Conservation (phyloP, 2,113 vertebrate genomes). For the Lipotes vexillifer region DNA sequence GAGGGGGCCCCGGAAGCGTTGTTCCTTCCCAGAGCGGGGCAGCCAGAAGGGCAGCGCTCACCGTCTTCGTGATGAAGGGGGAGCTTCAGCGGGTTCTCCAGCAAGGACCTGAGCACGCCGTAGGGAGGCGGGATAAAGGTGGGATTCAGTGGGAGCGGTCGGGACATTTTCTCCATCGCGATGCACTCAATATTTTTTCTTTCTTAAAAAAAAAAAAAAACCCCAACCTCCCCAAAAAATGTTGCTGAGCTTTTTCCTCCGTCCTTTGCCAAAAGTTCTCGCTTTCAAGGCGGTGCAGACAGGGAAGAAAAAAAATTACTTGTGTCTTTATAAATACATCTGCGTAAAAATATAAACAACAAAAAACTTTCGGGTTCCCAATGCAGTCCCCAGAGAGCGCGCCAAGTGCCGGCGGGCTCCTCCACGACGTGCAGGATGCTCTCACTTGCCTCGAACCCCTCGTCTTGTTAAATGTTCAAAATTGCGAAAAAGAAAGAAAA, state of each 20-base stretch:
- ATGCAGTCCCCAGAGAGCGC: conserved; percentile 22
- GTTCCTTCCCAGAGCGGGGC: conserved; percentile 24
- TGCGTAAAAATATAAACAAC: conserved; percentile 32
- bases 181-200: conserved; percentile 35
- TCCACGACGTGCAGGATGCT: conserved; percentile 46
- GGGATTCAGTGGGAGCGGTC: conserved; percentile 88
- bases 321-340: conserved; percentile 60
- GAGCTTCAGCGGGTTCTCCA: conserved; percentile 97
- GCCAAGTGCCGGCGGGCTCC: conserved; percentile 20
- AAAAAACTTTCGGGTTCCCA: conserved; percentile 29
- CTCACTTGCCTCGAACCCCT: conserved; percentile 50
- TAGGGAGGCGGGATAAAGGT: conserved; percentile 94
- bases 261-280: conserved; percentile 54
- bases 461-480: conserved; percentile 53
- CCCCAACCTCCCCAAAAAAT: conserved; percentile 6
- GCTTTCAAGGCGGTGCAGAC: conserved; percentile 45
- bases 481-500: conserved; percentile 10
- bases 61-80: conserved; percentile 95
- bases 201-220: background rate
- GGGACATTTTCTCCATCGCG: conserved; percentile 91
- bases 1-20: background rate
- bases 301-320: conserved; percentile 7
- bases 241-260: conserved; percentile 41
- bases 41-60: conserved; percentile 75
- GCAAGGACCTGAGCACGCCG: conserved; percentile 95